Percentiles rank a stretch among this genome's conserved stretches.
Evolutionary conservation across 2,113 vertebrate genomes (phyloP).

Genomic region (Notothenia rossii): DNA sequence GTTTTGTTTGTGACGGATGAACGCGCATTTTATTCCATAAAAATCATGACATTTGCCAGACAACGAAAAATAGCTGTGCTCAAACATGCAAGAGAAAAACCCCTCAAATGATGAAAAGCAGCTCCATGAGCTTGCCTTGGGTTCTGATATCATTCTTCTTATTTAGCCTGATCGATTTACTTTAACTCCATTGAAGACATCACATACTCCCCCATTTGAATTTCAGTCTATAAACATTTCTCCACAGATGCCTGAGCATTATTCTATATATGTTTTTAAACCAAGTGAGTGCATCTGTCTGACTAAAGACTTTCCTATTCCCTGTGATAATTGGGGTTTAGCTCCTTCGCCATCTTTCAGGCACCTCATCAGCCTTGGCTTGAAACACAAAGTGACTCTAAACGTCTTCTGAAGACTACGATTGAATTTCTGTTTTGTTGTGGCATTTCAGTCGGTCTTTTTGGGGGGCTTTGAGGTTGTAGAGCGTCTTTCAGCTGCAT

Average conservation of each 20-base stretch:
- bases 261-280: neutral
- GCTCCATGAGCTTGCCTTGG: neutral
- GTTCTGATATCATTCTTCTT: neutral
- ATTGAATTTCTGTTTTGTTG: neutral
- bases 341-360: conserved; percentile 1
- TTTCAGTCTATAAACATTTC: neutral
- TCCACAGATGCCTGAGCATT: neutral
- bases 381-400: conserved; percentile 12
- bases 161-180: neutral
- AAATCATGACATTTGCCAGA: neutral
- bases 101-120: no score
- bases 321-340: neutral
- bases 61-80: no score
- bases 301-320: neutral
- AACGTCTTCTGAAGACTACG: conserved; percentile 7
- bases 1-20: neutral
- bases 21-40: neutral
- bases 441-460: conserved; percentile 5
- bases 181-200: neutral
- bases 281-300: neutral
- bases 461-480: conserved; percentile 2
- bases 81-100: no score
- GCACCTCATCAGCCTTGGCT: neutral
- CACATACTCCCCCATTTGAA: neutral
- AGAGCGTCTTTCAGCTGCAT: conserved; percentile 6